Evolutionary conservation across 2,113 vertebrate species (phyloP).

Genomic region (Laticauda laticaudata): DNA sequence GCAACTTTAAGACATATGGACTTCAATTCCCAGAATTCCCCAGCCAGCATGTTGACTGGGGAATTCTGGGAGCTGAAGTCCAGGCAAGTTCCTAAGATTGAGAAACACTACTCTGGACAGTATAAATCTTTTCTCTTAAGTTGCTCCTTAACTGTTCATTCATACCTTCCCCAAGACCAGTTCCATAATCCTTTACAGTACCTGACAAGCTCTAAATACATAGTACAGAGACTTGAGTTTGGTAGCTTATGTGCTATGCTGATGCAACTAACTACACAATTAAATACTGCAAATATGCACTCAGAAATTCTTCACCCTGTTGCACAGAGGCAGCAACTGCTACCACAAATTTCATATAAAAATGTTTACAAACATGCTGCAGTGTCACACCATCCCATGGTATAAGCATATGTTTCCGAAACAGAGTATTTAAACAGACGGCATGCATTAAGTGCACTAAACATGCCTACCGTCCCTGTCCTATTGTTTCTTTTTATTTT

Average conservation of each 20-base stretch:
- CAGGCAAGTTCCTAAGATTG: too few relatives aligned
- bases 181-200: not conserved
- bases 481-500: too few relatives aligned
- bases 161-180: not conserved
- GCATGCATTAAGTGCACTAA: too few relatives aligned
- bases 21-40: not conserved
- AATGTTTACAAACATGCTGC: not conserved
- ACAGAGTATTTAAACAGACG: not conserved
- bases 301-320: not conserved
- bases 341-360: not conserved
- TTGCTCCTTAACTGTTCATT: not conserved
- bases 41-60: not conserved
- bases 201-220: not conserved
- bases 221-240: not conserved
- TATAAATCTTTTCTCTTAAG: not conserved
- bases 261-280: not conserved
- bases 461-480: too few relatives aligned
- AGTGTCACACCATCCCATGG: not conserved
- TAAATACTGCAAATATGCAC: not conserved
- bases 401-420: not conserved
- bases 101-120: too few relatives aligned
- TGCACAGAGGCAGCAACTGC: not conserved
- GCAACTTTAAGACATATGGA: not conserved
- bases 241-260: not conserved
- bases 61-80: too few relatives aligned